Percentiles rank a stretch among this genome's conserved stretches.
Conservation (phyloP, 2,888 invertebrate genomes). For the Pristionchus exspectatus region DNA sequence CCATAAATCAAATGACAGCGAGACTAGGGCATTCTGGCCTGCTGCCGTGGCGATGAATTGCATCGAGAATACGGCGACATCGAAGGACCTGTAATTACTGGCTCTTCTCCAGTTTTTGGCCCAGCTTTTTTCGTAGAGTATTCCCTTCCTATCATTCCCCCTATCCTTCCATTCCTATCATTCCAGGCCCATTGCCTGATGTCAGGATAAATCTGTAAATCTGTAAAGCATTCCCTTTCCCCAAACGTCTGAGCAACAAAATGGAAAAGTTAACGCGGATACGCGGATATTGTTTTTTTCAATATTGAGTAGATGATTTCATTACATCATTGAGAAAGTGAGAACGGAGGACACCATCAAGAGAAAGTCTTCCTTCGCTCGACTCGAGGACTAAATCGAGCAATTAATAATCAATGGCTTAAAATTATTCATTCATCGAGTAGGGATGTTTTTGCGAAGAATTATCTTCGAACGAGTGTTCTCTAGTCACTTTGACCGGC, state of each 20-base stretch:
- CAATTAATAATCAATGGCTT: too few relatives aligned
- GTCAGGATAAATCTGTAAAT: too few relatives aligned
- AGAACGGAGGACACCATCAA: neutral
- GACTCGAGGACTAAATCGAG: neutral
- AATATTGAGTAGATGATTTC: neutral
- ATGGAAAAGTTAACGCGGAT: too few relatives aligned
- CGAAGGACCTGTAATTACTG: neutral
- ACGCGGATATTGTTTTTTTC: too few relatives aligned
- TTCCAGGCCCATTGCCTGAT: too few relatives aligned
- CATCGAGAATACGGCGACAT: neutral
- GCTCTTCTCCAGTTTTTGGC: neutral
- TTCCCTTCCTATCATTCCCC: neutral
- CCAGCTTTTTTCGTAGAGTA: neutral
- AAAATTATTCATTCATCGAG: too few relatives aligned
- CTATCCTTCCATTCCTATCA: too few relatives aligned
- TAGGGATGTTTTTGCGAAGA: neutral
- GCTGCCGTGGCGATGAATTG: neutral
- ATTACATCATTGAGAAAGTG: conserved; percentile 3
- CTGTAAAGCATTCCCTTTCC: too few relatives aligned
- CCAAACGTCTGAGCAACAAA: too few relatives aligned
- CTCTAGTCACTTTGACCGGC: neutral
- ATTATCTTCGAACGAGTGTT: neutral
- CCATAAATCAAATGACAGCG: conserved; percentile 3
- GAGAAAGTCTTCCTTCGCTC: conserved; percentile 5
- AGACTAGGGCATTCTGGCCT: neutral